Evolutionary conservation across 1,140 invertebrate genomes (phyloP), one percentile per base, ranked within the genome.

Genomic region (Condylostylus longicornis): DNA sequence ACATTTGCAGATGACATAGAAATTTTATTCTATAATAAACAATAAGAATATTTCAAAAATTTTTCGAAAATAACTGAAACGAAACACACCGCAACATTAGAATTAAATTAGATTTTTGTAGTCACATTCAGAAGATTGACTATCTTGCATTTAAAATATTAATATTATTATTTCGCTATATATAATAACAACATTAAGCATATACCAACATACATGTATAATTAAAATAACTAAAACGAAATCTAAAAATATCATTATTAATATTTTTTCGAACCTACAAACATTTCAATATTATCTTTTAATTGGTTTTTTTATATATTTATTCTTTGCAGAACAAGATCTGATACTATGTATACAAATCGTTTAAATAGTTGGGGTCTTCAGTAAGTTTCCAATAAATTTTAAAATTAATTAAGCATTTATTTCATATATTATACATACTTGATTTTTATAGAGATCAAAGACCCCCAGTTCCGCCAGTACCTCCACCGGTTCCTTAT

Each of bases 361-460:
- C 10, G 13, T 6, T 13, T 7, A 17, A 31, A 13, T 17, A 17
- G 15, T 13, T 31, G 29, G 29, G 15, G 29, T 13, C 29, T 31
- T 13, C 15, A 31, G 9, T 7, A 8, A 31, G 10, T 6, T 13
- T 13, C 9, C 13, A 10, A 17, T 8, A 17, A 6, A 13, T 31
- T 31, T 31, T 31, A 17, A 31, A 13, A 17, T 17, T 8, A 7
- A 31, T 6, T 17, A 7, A 31, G 7, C 10, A 31, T 31, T 31
- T 13, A 6, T 17, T 17, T 17, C 5, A 9, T 13, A 13, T 37
- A 12, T 13, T 28, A 44, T 38, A 46, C 42, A 49, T 40, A 37
- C 47, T 35, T 33, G 37, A 30, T 25, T 17, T 40, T n/a, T n/a
- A n/a, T n/a, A n/a, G n/a, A n/a, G n/a, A n/a, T n/a, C n/a, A n/a